Evolutionary conservation across 2,888 invertebrate species (phyloP), one percentile per base, ranked within the genome.

Genomic region (Acrobasis consociella): DNA sequence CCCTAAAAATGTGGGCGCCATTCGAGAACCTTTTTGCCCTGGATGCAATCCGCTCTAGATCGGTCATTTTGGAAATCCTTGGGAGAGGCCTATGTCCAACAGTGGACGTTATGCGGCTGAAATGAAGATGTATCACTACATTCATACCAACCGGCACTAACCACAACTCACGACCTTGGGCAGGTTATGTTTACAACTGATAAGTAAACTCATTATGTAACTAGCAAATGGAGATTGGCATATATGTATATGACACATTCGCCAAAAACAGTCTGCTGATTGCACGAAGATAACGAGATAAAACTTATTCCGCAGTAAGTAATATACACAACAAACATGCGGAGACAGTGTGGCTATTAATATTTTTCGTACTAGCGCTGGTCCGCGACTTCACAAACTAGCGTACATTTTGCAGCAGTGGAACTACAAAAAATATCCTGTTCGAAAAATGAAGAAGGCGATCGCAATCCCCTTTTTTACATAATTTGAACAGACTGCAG

Each of bases 231-330:
- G 38, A n/a, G 16, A 15, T 15, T 7, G 10, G 10, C 15, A 15
- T 46, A 50, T 16, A 49, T 49, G 31, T 46, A 50, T 16, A 49
- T 49, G 31, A 37, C 31, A 59, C 38, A 50, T 38, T 9, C 49
- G 13, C 49, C 37, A 59, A 49, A 58, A 16, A 31, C 16, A 49
- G 31, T 13, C 11, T 7, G 10, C 13, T 46, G 58, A 59, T 59
- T 59, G 59, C 38, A 9, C 9, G 31, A 16, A 75, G 75, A 78
- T 77, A 77, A 78, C 78, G 77, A 64, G 72, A 77, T 72, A 75
- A 74, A 70, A 65, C 59, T 59, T 78, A 78, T 72, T 78, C 71
- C 76, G 76, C 75, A 73, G 73, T 72, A 69, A 67, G 17, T 65
- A 60, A 62, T 51, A 51, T 61, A 60, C 49, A 52, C 31, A 46